phyloP scores from a whole-genome alignment of 2,797 vertebrate species.

The Catamblyrhynchus diadema region DNA sequence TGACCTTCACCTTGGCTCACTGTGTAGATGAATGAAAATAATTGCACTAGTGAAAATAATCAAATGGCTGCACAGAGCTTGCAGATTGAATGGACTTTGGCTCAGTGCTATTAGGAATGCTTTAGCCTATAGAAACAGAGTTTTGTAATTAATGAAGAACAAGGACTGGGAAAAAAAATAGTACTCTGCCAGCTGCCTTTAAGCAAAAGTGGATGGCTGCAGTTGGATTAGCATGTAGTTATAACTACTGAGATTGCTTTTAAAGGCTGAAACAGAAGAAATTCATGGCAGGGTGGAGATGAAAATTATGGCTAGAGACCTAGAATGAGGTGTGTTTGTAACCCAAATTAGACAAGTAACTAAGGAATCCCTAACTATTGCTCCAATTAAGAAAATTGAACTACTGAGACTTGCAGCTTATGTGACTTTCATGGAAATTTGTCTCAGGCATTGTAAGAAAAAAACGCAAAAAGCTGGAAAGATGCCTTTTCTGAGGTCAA shows the following conservation, averaged over 20 bases:
- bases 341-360: background rate
- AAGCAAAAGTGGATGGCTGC: background rate
- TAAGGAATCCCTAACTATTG: background rate
- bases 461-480: background rate
- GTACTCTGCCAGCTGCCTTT: background rate
- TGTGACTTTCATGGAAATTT: background rate
- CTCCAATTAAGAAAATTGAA: background rate
- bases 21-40: conserved; percentile 56
- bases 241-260: background rate
- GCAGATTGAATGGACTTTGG: conserved; percentile 55
- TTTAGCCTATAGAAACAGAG: conserved; percentile 31
- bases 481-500: background rate
- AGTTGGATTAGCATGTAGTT: background rate
- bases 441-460: background rate
- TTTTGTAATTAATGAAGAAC: conserved; percentile 48
- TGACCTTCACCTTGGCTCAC: conserved; percentile 49
- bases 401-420: background rate
- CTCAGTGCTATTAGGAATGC: conserved; percentile 35
- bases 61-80: conserved; percentile 9
- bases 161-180: background rate
- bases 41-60: conserved; percentile 57
- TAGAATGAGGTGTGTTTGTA: background rate
- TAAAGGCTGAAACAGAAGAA: background rate
- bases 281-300: background rate
- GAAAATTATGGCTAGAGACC: background rate